Base-by-base conservation (phyloP, 2,797 vertebrate genomes). In the Tokudaia muenninki region DNA sequence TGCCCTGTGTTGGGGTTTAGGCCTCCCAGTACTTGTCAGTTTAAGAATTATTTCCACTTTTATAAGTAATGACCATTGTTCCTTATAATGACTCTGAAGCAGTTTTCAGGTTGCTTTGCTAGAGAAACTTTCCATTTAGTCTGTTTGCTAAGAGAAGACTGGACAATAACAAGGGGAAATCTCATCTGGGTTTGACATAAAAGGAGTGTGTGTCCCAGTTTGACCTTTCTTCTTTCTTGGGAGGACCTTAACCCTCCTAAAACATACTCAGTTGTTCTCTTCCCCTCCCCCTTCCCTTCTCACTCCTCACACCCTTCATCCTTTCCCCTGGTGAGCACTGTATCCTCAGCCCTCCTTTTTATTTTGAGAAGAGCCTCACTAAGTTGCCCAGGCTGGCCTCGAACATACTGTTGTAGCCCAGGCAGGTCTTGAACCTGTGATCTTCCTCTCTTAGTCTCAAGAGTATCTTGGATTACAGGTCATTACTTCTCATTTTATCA, bases 31-130 rank as follows among this genome's bases (percentile, higher is more conserved):
- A 1, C 67, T 79, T 92, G 86, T 87, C 34, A 63, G 74, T 19
- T 17, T 90, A 80, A 94, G 77, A 92, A 88, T 90, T 47, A 72
- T 57, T 83, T 44, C 52, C 31, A 59, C 77, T 37, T 83, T 88
- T 19, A 37, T 67, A 13, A 77, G 22, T 75, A 88, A 84, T 70
- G 72, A 52, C 29, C 61, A 21, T 19, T 75, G 4, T 75, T 94
- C 34, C 61, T 92, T 84, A 70, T 74, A 63, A 50, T 65, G 63
- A 87, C 72, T 52, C 31, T 21, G 80, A 81, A 52, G 37, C 22
- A 83, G 41, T 90, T 94, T 93, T 92, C 14, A 16, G 78, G 79
- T 72, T 82, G 59, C 6, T 16, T 89, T 96, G 77, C 52, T 70
- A 55, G 37, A 79, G 52, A 75, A 89, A 93, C n/a, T 89, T 89